Conservation (phyloP, 2,797 vertebrate species). For the Florisuga fusca region DNA sequence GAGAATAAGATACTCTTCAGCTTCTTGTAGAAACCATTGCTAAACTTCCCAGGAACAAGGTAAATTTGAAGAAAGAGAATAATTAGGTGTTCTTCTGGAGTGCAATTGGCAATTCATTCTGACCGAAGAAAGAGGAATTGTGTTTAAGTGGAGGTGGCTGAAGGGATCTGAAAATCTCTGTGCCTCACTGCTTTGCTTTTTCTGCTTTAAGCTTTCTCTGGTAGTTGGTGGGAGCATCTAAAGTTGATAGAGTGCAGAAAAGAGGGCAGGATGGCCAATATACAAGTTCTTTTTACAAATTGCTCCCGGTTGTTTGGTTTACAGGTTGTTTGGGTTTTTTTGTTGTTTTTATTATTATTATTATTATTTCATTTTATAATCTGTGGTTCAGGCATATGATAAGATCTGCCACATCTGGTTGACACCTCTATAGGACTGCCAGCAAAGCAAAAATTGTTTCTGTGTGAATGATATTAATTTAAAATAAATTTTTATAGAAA, state of each 20-base stretch:
- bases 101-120: neutral
- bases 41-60: neutral
- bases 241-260: neutral
- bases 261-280: neutral
- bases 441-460: constrained; percentile 6
- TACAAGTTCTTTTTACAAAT: neutral
- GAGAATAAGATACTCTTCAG: constrained; percentile 1
- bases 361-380: neutral
- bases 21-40: neutral
- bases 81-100: constrained; percentile 13
- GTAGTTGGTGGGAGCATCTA: neutral
- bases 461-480: neutral
- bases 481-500: neutral
- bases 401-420: neutral
- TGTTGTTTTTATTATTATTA: too few species aligned
- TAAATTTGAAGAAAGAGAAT: constrained; percentile 1
- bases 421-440: neutral
- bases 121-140: neutral
- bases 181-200: neutral
- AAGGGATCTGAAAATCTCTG: neutral
- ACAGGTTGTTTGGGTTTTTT: too few species aligned
- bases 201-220: neutral
- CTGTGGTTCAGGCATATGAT: fast-evolving
- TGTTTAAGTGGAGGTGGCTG: neutral
- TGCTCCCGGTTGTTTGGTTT: neutral